Base-by-base conservation (phyloP, 2,888 invertebrate genomes). In the Sipha maydis region DNA sequence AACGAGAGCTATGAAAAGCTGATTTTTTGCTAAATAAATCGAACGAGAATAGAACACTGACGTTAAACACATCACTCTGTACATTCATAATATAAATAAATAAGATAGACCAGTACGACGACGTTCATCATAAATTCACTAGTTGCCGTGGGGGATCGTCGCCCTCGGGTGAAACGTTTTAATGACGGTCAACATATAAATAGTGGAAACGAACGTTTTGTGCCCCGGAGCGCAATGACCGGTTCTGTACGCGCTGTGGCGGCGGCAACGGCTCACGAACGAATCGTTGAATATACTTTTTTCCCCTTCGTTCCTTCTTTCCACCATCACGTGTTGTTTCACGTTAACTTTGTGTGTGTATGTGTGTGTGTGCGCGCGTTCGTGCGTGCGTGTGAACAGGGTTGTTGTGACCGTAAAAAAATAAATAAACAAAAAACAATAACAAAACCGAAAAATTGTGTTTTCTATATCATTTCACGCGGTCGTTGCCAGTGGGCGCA, bases 161-260 rank as follows among this genome's bases (percentile, higher is more conserved):
- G 56, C 79, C 41, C 71, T 38, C 71, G 79, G 79, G 48, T 34
- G 79, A 75, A 86, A 61, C 48, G 79, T 71, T 79, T 79, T 80
- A 80, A 80, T 80, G 79, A 56, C 73, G 71, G n/a, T 54, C 73
- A 56, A 56, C 86, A 76, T 25, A 61, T 38, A 61, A 73, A 80
- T 73, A 86, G 86, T 41, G 67, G 41, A 71, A 28, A 73, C 71
- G 38, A 79, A 34, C 54, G 71, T 61, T 48, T 69, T 38, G 79
- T 71, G 71, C 56, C 79, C 56, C n/a, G 14, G 56, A 56, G 79
- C 79, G 54, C 79, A 86, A 69, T 86, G 86, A 86, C 86, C 86
- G 86, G 86, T 86, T 86, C 77, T 71, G 17, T 11, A 21, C 41
- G n/a, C 41, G 25, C 14, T 19, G 41, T 19, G 7, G 25, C n/a